A percentile compares a stretch with the other conserved stretches of the same genome.
Evolutionary conservation across 2,113 vertebrate species (phyloP).

Genomic region (Mesocricetus auratus): DNA sequence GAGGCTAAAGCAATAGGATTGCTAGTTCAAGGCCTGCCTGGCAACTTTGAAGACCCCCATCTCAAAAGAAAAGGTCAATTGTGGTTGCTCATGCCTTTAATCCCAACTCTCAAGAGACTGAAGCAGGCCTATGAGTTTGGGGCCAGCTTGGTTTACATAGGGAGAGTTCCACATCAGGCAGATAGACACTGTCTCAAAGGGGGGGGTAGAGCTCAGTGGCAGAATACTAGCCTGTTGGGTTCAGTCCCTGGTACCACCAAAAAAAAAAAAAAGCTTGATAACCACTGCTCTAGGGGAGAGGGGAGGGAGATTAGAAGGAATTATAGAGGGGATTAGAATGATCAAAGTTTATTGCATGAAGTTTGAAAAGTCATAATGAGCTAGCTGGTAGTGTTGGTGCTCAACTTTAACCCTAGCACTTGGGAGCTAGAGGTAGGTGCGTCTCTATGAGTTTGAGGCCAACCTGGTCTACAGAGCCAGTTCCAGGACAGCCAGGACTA

Average conservation of each 20-base stretch:
- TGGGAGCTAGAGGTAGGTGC: neutral
- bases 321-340: neutral
- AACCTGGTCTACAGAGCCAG: neutral
- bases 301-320: neutral
- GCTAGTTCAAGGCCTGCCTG: neutral
- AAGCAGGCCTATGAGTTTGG: neutral
- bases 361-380: neutral
- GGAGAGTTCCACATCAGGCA: neutral
- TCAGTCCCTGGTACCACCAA: neutral
- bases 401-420: neutral
- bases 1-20: neutral
- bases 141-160: neutral
- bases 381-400: neutral
- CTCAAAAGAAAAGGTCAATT: neutral
- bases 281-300: neutral
- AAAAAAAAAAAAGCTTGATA: neutral
- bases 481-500: neutral
- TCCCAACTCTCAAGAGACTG: neutral
- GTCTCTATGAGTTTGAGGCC: neutral
- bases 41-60: neutral
- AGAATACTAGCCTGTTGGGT: neutral
- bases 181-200: neutral
- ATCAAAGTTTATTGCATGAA: neutral
- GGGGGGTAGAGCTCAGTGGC: neutral
- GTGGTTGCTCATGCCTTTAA: neutral